phyloP scores from a whole-genome alignment of 2,888 invertebrate genomes.

The Epirrhoe alternata region DNA sequence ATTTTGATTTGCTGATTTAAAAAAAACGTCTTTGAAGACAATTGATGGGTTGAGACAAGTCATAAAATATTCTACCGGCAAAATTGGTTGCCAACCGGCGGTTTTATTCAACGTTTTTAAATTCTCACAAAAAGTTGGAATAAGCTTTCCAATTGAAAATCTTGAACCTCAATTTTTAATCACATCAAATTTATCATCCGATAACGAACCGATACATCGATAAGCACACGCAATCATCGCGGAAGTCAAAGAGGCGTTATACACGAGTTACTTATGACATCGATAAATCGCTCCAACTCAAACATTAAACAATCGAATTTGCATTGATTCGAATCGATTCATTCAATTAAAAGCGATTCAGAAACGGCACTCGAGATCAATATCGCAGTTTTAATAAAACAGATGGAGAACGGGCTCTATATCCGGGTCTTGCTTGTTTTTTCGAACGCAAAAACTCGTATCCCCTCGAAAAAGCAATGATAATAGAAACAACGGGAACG shows the following conservation, averaged over 20 bases:
- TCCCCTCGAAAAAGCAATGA: constrained; percentile 77
- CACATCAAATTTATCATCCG: constrained; percentile 29
- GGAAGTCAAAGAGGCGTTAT: constrained; percentile 68
- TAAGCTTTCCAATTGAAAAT: constrained; percentile 10
- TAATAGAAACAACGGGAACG: constrained; percentile 80
- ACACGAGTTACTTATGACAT: constrained; percentile 65
- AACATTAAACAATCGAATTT: constrained; percentile 67
- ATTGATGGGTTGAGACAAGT: constrained; percentile 30
- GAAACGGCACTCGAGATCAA: constrained; percentile 72
- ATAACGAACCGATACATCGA: constrained; percentile 64
- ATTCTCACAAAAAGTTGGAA: constrained; percentile 12
- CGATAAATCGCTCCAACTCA: constrained; percentile 77
- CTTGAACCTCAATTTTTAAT: constrained; percentile 9
- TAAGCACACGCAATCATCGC: constrained; percentile 68
- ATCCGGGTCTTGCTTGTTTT: constrained; percentile 76
- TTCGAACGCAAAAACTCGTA: constrained; percentile 64
- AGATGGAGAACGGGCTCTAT: constrained; percentile 75
- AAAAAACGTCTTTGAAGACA: constrained; percentile 24
- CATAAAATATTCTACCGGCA: constrained; percentile 36
- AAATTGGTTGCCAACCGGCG: constrained; percentile 22
- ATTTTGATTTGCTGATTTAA: constrained; percentile 38
- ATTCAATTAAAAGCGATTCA: constrained; percentile 70
- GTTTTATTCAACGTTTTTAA: constrained; percentile 26
- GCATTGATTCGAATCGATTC: constrained; percentile 64
- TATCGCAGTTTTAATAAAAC: constrained; percentile 83